A percentile compares a stretch with the other conserved stretches of the same genome.
Evolutionary conservation across 2,888 invertebrate genomes (phyloP).

Genomic region (Eledona agricola): DNA sequence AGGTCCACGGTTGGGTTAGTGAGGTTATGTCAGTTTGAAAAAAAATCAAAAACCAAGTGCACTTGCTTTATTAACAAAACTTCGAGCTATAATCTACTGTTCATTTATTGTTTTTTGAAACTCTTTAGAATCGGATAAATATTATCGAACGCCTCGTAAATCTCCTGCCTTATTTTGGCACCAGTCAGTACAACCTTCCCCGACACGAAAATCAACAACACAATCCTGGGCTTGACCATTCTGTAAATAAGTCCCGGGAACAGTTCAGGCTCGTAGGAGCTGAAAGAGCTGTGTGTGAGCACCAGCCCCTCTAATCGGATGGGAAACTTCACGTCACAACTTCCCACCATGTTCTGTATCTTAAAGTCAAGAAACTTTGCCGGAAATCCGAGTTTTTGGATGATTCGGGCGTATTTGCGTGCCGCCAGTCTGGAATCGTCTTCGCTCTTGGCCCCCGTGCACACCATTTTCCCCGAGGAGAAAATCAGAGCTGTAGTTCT

Average conservation of each 20-base stretch:
- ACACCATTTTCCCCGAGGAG: conserved; percentile 88
- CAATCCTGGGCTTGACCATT: conserved; percentile 84
- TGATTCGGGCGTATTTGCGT: conserved; percentile 82
- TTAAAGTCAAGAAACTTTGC: conserved; percentile 83
- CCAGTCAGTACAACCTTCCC: conserved; percentile 87
- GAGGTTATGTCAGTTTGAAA: no score
- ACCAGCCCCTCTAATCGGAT: conserved; percentile 74
- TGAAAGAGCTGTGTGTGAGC: conserved; percentile 82
- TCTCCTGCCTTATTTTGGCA: conserved; percentile 78
- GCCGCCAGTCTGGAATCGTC: conserved; percentile 81
- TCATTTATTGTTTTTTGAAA: conserved; percentile 67
- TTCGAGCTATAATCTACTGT: neutral
- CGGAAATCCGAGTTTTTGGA: conserved; percentile 81
- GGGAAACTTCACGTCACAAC: conserved; percentile 87
- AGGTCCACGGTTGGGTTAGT: no score
- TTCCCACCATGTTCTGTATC: conserved; percentile 88
- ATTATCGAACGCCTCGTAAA: conserved; percentile 80
- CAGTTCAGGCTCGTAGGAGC: conserved; percentile 82
- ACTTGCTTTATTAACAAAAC: no score
- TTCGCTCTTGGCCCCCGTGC: conserved; percentile 87
- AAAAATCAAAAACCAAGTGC: no score
- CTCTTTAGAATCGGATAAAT: conserved; percentile 82
- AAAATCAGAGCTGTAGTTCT: conserved; percentile 88
- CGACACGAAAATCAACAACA: conserved; percentile 84
- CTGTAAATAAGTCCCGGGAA: conserved; percentile 87